These are phyloP conservation scores for Gobiocypris rarus DNA, from an alignment of 2,113 vertebrate genomes.

Conservation along the genomic window DNA sequence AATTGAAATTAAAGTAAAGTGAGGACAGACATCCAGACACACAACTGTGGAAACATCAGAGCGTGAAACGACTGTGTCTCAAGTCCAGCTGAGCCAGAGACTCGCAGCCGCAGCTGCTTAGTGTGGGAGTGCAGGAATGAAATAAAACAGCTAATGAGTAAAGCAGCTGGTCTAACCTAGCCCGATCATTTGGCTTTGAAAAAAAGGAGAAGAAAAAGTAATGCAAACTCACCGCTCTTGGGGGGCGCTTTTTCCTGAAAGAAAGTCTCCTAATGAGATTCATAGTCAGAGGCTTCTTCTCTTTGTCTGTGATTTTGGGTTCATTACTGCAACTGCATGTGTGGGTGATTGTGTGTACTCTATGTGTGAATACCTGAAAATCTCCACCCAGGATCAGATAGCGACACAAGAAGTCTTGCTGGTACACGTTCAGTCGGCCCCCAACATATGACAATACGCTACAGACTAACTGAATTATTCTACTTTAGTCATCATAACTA, in stretches of 20 bases:
- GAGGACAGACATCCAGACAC: conserved; percentile 31
- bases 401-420: conserved; percentile 72
- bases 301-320: conserved; percentile 58
- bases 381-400: conserved; percentile 69
- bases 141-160: conserved; percentile 63
- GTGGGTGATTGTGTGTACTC: conserved; percentile 50
- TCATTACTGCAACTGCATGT: conserved; percentile 65
- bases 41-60: conserved; percentile 56
- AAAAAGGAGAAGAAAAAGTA: not conserved
- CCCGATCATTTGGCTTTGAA: conserved; percentile 45
- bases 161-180: conserved; percentile 75
- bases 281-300: conserved; percentile 34
- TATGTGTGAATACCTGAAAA: conserved; percentile 73
- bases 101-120: conserved; percentile 65
- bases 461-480: conserved; percentile 14
- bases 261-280: conserved; percentile 79
- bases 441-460: conserved; percentile 20
- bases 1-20: not conserved
- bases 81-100: conserved; percentile 47
- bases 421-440: conserved; percentile 75
- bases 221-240: conserved; percentile 69
- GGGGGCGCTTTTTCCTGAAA: conserved; percentile 73
- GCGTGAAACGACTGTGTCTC: conserved; percentile 43
- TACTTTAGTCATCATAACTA: conserved; percentile 21
- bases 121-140: conserved; percentile 46